Base-by-base conservation (phyloP, 53 echinoderm and acorn worm species). In the Temnopleurus reevesii region DNA sequence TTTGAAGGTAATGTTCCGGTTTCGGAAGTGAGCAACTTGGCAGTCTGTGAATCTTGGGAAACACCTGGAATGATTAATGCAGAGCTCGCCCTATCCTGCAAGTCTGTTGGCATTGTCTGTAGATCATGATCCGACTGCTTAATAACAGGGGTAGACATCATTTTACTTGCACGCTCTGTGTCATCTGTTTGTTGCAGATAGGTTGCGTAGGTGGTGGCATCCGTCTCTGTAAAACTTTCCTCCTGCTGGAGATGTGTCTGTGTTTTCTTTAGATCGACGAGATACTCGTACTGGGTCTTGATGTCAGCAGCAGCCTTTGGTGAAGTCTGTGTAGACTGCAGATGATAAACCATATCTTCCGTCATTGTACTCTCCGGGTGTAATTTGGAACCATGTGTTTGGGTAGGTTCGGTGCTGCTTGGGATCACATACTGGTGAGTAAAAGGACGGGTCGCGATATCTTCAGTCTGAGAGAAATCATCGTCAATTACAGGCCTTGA, bases 181-280 rank as follows among this genome's bases (percentile, higher is more conserved):
- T 64, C 47, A 34, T 65, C 49, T 35, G 88, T 87, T 35, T 87
- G 88, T 33, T 87, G 88, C 18, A 34, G 47, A 29, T 30, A 19
- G 27, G 47, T 33, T 34, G 45, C 30, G 49, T 19, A 46, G 7
- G 19, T 31, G 19, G 28, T 36, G 2, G 66, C 47, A 15, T 2
- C 49, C 88, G 66, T 87, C n/a, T 64, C 49, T 49, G 88, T 87
- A 49, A 31, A 71, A 47, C 49, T n/a, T 21, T 87, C 88, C 3
- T 29, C 36, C 6, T 3, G n/a, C 0, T 49, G 26, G 21, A 46
- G 1, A 8, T 9, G 17, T 28, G 71, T 87, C 53, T 87, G 88
- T n/a, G 71, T 87, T 21, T 47, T 46, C 54, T 49, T 87, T 1
- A 51, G 21, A 31, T 66, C 34, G 8, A 10, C 18, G 19, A 21